These are phyloP conservation scores for Sarcophaga caerulescens DNA, from an alignment of 2,888 invertebrate species.

Conservation along the genomic window DNA sequence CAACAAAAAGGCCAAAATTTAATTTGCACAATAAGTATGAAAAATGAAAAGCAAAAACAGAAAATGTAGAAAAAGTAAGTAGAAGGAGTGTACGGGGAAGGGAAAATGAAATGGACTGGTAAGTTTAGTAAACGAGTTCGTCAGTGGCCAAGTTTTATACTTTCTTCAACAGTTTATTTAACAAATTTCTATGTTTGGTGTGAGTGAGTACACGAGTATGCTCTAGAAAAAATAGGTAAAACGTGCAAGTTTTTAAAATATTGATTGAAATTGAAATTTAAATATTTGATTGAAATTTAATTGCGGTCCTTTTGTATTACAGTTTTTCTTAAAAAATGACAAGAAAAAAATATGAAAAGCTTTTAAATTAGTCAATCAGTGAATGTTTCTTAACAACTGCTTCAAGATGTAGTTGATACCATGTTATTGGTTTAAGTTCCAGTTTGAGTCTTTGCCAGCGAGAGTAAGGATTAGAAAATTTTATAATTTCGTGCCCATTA, in stretches of 20 bases:
- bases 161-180: slow-evolving; percentile 36
- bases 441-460: too few species aligned
- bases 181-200: not conserved
- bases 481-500: too few species aligned
- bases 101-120: too few species aligned
- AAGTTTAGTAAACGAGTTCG: slow-evolving; percentile 24
- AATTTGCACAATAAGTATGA: slow-evolving; percentile 56
- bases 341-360: too few species aligned
- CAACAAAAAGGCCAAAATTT: slow-evolving; percentile 61
- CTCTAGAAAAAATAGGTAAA: not conserved
- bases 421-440: too few species aligned
- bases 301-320: not conserved
- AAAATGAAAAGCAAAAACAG: slow-evolving; percentile 22
- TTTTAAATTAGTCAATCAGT: too few species aligned
- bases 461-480: too few species aligned
- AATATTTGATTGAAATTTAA: slow-evolving; percentile 33
- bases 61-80: not conserved
- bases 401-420: too few species aligned
- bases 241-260: not conserved
- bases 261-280: slow-evolving; percentile 10
- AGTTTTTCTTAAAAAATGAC: not conserved
- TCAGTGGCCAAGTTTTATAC: slow-evolving; percentile 31
- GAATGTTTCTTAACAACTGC: too few species aligned
- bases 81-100: not conserved
- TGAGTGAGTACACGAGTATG: not conserved